phyloP scores from a whole-genome alignment of 2,797 vertebrate species.

The Sebastes aleutianus region DNA sequence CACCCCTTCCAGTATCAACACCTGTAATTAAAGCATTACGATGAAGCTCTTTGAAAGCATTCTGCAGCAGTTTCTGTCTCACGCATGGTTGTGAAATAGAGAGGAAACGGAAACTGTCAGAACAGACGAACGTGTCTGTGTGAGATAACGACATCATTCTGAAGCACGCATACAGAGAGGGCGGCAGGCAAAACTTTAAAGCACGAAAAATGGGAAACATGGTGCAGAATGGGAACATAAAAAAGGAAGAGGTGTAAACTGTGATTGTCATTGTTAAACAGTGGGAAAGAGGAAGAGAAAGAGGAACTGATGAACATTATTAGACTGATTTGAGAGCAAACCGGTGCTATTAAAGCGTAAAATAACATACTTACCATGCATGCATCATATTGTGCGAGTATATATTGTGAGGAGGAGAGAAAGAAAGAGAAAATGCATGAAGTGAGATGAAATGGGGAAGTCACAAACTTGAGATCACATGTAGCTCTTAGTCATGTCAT shows the following conservation, averaged over 20 bases:
- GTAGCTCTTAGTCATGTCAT: neutral
- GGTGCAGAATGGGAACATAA: neutral
- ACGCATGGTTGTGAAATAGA: conserved; percentile 18
- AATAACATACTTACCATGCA: conserved; percentile 57
- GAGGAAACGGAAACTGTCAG: conserved; percentile 53
- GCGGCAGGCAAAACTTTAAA: neutral
- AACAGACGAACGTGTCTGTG: neutral
- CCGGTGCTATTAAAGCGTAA: neutral
- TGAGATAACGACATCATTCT: neutral
- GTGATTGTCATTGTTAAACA: neutral
- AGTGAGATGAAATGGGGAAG: conserved; percentile 19
- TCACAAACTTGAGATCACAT: conserved; percentile 1
- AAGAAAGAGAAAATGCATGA: conserved; percentile 11
- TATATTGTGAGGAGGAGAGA: neutral
- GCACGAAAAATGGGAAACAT: neutral
- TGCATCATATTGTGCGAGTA: conserved; percentile 11
- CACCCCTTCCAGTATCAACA: conserved; percentile 90
- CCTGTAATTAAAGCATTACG: conserved; percentile 73
- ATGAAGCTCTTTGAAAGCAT: conserved; percentile 9
- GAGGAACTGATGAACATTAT: conserved; percentile 20
- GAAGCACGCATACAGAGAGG: neutral
- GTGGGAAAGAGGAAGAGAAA: conserved; percentile 4
- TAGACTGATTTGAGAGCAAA: neutral
- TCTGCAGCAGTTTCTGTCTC: conserved; percentile 21
- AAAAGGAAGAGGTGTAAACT: neutral